Percentiles rank a stretch among this genome's conserved stretches.
Conservation (phyloP, 1,140 invertebrate species). For the Nylanderia fulva region DNA sequence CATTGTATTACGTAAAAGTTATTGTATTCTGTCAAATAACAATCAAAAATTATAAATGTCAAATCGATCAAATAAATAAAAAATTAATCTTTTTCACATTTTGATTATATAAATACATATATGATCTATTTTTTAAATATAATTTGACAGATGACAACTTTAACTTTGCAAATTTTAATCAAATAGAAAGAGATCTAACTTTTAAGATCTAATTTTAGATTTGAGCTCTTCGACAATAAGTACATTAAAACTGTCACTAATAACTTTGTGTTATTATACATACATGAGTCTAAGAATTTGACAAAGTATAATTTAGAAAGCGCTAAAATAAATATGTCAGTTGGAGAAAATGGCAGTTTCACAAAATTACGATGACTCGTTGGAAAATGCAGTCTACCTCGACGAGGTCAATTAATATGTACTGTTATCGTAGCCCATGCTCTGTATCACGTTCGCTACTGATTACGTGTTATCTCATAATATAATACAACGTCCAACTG, state of each 20-base stretch:
- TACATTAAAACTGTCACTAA: not conserved
- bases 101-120: too few species aligned
- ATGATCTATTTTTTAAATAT: not conserved
- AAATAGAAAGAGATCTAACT: not conserved
- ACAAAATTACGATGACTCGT: constrained; percentile 17
- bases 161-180: not conserved
- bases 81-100: not conserved
- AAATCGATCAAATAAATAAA: not conserved
- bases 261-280: constrained; percentile 6
- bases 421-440: not conserved
- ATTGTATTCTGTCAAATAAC: not conserved
- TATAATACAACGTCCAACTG: not conserved
- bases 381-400: constrained; percentile 40
- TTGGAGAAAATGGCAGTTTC: constrained; percentile 16
- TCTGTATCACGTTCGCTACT: not conserved
- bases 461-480: constrained; percentile 17
- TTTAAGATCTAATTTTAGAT: not conserved
- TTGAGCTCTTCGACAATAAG: not conserved
- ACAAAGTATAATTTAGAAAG: not conserved
- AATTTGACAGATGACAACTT: not conserved
- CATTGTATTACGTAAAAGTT: not conserved
- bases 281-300: not conserved
- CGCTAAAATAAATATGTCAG: constrained; percentile 13
- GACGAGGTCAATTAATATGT: not conserved
- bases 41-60: not conserved